These are phyloP conservation scores for Poecilia picta DNA, from an alignment of 2,797 vertebrate genomes.

Conservation along the genomic window DNA sequence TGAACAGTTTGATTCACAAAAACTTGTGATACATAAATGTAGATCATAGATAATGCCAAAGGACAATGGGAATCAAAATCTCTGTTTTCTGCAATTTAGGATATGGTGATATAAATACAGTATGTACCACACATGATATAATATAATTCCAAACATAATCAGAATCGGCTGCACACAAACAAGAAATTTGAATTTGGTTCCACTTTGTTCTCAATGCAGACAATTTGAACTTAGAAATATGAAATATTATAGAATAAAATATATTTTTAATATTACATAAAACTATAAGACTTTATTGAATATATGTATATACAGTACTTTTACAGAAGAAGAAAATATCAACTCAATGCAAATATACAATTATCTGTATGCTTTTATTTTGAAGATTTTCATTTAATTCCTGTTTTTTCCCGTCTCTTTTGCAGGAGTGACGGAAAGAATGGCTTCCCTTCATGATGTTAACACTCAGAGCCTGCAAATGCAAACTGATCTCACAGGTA, in stretches of 20 bases:
- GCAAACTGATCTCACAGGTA: conserved; percentile 61
- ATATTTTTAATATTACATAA: too few species aligned
- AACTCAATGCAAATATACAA: too few species aligned
- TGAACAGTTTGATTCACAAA: not conserved
- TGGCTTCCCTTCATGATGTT: conserved; percentile 27
- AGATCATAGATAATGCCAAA: too few species aligned
- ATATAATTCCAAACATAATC: not conserved
- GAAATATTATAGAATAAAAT: not conserved
- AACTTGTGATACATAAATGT: too few species aligned
- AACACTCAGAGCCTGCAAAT: conserved; percentile 51
- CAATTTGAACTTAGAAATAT: not conserved
- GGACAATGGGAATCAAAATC: not conserved
- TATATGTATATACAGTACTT: not conserved
- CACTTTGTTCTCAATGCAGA: not conserved
- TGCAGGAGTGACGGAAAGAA: conserved; percentile 38
- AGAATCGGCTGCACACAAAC: not conserved
- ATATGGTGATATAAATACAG: not conserved
- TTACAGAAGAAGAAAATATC: not conserved
- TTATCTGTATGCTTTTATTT: not conserved
- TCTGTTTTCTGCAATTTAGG: not conserved
- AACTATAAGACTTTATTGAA: not conserved
- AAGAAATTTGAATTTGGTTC: not conserved
- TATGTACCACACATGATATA: not conserved
- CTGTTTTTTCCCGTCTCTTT: conserved; percentile 35
- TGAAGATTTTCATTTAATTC: not conserved